A percentile compares a stretch with the other conserved stretches of the same genome.
Conservation (phyloP, 2,113 vertebrate genomes). For the Ictalurus punctatus region DNA sequence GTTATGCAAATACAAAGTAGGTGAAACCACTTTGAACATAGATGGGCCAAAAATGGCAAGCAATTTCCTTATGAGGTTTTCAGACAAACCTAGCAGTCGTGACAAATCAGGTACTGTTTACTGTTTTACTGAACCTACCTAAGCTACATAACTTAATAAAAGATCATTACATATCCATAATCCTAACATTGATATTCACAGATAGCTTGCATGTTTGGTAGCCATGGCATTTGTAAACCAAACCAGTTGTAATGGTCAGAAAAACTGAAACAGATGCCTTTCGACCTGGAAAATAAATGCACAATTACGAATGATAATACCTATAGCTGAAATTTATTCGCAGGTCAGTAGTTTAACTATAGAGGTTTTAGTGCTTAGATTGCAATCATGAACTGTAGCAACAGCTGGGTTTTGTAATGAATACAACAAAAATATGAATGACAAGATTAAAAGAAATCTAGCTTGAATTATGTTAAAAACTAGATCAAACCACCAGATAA, state of each 20-base stretch:
- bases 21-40: not conserved
- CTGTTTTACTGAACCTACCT: not conserved
- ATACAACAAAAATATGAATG: not conserved
- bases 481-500: conserved; percentile 39
- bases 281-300: not conserved
- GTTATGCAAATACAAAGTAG: conserved; percentile 26
- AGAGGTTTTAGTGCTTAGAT: not conserved
- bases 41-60: not conserved
- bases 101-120: not conserved
- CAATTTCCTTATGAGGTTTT: not conserved
- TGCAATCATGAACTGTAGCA: not conserved
- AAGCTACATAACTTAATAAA: not conserved
- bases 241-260: not conserved
- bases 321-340: not conserved
- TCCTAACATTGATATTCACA: not conserved
- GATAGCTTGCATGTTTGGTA: not conserved
- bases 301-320: not conserved
- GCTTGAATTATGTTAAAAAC: not conserved
- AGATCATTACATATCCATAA: not conserved
- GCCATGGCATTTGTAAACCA: not conserved
- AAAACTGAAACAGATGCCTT: not conserved
- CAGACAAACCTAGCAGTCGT: not conserved
- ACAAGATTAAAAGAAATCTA: not conserved
- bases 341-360: not conserved
- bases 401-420: not conserved